Percentiles rank a stretch among this genome's conserved stretches.
phyloP scores from a whole-genome alignment of 2,888 invertebrate species.

The Acrocera orbiculus region DNA sequence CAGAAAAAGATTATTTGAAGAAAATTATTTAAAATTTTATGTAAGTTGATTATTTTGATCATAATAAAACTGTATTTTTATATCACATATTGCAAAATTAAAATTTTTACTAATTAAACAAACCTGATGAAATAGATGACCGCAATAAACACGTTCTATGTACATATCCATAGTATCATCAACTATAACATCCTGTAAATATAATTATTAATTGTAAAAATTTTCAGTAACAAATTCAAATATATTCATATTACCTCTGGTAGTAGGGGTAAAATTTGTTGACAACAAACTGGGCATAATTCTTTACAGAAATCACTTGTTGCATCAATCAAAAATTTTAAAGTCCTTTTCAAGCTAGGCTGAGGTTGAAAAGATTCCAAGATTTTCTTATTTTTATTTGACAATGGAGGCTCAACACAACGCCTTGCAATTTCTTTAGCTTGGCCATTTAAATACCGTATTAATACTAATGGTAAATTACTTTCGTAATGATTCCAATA shows the following conservation, averaged over 20 bases:
- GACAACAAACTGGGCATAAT: conserved; percentile 44
- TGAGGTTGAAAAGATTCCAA: conserved; percentile 38
- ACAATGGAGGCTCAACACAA: conserved; percentile 50
- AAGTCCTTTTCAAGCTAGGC: conserved; percentile 42
- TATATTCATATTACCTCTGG: conserved; percentile 31
- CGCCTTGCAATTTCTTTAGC: conserved; percentile 47
- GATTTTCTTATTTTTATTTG: conserved; percentile 30
- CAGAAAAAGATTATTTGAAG: no score
- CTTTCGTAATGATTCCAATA: conserved; percentile 38
- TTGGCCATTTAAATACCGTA: conserved; percentile 44
- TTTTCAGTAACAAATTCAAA: neutral
- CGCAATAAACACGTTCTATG: conserved; percentile 53
- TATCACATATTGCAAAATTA: neutral
- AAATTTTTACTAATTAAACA: no score
- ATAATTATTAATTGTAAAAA: neutral
- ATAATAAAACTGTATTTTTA: neutral
- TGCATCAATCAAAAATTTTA: conserved; percentile 42
- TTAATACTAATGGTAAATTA: conserved; percentile 45
- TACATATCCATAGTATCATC: conserved; percentile 41
- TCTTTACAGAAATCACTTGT: conserved; percentile 43
- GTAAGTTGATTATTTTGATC: neutral
- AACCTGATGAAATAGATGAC: conserved; percentile 46
- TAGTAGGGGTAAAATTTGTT: conserved; percentile 39
- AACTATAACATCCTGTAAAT: conserved; percentile 28
- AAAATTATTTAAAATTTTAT: no score